Evolutionary conservation across 2,113 vertebrate genomes (phyloP).

Genomic region (Alethe castanea): DNA sequence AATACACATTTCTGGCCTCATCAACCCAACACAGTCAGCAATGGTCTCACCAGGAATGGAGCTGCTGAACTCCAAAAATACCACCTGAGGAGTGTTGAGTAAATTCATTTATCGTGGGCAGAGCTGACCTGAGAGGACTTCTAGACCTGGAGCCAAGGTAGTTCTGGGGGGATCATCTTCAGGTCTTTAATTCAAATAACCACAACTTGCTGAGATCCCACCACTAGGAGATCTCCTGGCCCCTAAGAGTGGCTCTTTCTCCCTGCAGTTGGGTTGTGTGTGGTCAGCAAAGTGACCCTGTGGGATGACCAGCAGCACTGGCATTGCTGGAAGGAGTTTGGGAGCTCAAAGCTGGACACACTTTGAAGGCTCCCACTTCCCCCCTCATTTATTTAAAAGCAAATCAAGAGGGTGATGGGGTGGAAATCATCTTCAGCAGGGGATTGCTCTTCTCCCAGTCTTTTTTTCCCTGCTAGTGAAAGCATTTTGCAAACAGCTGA

Average conservation of each 20-base stretch:
- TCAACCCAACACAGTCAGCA: no score
- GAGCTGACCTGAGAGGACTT: not conserved
- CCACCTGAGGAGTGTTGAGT: rapidly evolving
- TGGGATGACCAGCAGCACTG: not conserved
- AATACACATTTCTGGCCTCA: no score
- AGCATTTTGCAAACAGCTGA: not conserved
- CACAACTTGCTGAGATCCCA: not conserved
- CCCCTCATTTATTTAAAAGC: not conserved
- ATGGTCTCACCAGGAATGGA: not conserved
- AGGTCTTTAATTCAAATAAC: not conserved
- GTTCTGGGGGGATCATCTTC: not conserved
- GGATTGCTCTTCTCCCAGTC: not conserved
- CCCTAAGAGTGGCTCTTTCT: not conserved
- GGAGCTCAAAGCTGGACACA: not conserved
- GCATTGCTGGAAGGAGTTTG: not conserved
- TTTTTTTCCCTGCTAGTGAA: not conserved
- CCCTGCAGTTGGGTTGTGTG: not conserved
- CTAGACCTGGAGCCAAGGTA: not conserved
- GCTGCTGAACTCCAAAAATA: not conserved
- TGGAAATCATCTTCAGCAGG: not conserved
- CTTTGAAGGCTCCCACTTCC: not conserved
- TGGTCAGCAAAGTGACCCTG: not conserved
- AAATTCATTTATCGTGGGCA: not conserved
- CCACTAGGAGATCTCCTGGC: not conserved
- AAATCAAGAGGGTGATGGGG: not conserved